These are phyloP conservation scores for Galemys pyrenaicus DNA, from an alignment of 2,113 vertebrate genomes.

Conservation along the genomic window DNA sequence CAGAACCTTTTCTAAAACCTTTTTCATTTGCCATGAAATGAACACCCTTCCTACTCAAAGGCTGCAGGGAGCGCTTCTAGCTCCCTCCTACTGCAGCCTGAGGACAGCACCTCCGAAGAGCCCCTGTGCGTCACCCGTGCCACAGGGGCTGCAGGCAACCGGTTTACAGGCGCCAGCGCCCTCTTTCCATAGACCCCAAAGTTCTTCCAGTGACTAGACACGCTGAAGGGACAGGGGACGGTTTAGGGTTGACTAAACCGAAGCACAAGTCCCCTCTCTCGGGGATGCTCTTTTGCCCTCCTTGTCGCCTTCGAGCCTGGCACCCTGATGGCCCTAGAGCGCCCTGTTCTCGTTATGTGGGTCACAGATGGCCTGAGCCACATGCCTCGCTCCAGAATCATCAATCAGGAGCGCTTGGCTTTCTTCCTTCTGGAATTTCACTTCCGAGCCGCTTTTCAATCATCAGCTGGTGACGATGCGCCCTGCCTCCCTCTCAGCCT, in stretches of 20 bases:
- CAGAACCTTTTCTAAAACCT: too few relatives aligned
- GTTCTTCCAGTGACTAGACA: background rate
- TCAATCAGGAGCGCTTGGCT: slow-evolving; percentile 70
- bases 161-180: too few relatives aligned
- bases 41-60: background rate
- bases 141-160: background rate
- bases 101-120: too few relatives aligned
- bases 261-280: background rate
- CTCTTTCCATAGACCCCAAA: background rate
- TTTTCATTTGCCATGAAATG: too few relatives aligned
- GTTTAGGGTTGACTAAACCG: background rate
- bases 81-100: background rate
- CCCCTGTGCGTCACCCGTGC: background rate
- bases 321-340: slow-evolving; percentile 68
- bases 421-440: slow-evolving; percentile 41
- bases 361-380: slow-evolving; percentile 86
- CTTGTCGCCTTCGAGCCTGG: slow-evolving; percentile 61
- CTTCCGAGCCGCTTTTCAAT: slow-evolving; percentile 49
- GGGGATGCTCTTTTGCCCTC: slow-evolving; percentile 67
- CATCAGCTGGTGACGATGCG: background rate
- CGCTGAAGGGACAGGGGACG: background rate
- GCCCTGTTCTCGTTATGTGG: slow-evolving; percentile 80
- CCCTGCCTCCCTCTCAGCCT: background rate
- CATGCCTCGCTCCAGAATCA: slow-evolving; percentile 71
- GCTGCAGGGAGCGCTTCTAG: background rate